Percentiles rank a stretch among this genome's conserved stretches.
Conservation (phyloP, 2,113 vertebrate genomes). For the Psammodynastes pulverulentus region DNA sequence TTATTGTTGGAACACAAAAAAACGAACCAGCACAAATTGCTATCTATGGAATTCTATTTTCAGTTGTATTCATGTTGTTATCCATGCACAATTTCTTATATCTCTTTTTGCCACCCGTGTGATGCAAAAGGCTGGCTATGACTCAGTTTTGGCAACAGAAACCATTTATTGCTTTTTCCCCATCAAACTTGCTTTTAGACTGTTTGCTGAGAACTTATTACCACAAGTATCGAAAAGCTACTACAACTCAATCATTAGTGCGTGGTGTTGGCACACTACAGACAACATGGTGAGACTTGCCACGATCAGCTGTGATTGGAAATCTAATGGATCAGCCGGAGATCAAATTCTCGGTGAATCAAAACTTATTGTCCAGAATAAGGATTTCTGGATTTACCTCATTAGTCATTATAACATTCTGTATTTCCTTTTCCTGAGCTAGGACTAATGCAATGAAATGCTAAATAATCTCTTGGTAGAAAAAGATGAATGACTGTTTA, state of each 20-base stretch:
- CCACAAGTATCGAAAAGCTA: not conserved
- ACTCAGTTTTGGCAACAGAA: not conserved
- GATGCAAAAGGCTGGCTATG: not conserved
- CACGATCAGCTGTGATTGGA: not conserved
- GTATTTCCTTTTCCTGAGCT: not conserved
- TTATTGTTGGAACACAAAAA: not conserved
- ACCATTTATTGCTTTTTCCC: not conserved
- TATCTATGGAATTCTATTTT: not conserved
- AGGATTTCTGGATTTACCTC: not conserved
- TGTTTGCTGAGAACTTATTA: not conserved
- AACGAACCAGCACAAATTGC: not conserved
- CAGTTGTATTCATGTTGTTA: not conserved
- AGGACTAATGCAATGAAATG: not conserved
- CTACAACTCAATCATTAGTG: not conserved
- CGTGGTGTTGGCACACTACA: not conserved
- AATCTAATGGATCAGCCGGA: not conserved
- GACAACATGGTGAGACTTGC: not conserved
- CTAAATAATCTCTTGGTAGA: not conserved
- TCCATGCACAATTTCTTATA: not conserved
- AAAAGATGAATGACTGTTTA: not conserved
- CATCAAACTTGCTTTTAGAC: not conserved
- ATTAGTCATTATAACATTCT: not conserved
- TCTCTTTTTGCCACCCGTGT: not conserved
- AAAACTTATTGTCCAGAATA: not conserved
- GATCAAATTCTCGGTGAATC: not conserved